phyloP scores from a whole-genome alignment of 92 coral and sea anemone species.

The Chrysogorgia sp. region DNA sequence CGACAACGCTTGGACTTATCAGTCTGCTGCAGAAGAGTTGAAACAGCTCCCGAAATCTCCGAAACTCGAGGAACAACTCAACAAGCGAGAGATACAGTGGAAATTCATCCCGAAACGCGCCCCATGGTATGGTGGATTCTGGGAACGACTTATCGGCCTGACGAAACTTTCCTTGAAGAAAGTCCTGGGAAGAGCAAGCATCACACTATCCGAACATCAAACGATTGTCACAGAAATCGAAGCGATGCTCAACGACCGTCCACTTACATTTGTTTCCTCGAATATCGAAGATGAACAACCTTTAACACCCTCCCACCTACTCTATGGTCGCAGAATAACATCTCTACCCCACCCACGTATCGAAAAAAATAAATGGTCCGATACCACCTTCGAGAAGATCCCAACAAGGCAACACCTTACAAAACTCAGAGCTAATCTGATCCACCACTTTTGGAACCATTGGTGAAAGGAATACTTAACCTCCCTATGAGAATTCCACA shows the following conservation, averaged over 20 bases:
- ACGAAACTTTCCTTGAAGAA: conserved; percentile 50
- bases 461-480: conserved; percentile 55
- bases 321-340: conserved; percentile 60
- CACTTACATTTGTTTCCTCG: conserved; percentile 54
- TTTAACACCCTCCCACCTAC: conserved; percentile 60
- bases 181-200: conserved; percentile 47
- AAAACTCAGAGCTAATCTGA: conserved; percentile 21
- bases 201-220: neutral
- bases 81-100: conserved; percentile 47
- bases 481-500: conserved; percentile 50
- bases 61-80: too few species aligned
- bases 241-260: conserved; percentile 39
- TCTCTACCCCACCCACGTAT: conserved; percentile 54
- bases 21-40: too few species aligned
- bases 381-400: conserved; percentile 46
- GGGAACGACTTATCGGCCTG: conserved; percentile 57
- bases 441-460: conserved; percentile 54
- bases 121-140: conserved; percentile 65
- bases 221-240: conserved; percentile 36
- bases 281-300: conserved; percentile 51
- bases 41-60: too few species aligned
- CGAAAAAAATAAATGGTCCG: conserved; percentile 38
- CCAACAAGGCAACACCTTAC: conserved; percentile 31
- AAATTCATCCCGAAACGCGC: conserved; percentile 59
- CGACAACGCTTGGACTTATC: too few species aligned